Percentiles rank a stretch among this genome's conserved stretches.
These are phyloP conservation scores for Sterna hirundo DNA, from an alignment of 2,113 vertebrate genomes.

Conservation along the genomic window DNA sequence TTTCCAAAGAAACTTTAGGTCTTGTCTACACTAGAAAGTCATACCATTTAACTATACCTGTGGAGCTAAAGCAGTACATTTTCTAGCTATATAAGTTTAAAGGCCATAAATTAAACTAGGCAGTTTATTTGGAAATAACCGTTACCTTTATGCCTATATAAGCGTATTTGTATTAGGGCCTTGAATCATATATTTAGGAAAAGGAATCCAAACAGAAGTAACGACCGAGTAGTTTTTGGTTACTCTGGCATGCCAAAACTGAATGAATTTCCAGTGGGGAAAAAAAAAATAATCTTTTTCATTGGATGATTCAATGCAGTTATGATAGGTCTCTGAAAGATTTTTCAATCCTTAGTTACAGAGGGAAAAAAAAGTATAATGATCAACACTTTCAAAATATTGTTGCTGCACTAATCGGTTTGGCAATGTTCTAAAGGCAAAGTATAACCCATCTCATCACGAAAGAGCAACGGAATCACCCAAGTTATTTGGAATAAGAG, in stretches of 20 bases:
- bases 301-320: neutral
- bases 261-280: neutral
- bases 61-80: neutral
- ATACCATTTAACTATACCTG: conserved; percentile 11
- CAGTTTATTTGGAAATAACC: conserved; percentile 11
- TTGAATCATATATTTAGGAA: neutral
- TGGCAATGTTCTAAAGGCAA: neutral
- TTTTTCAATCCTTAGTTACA: neutral
- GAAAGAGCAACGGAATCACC: neutral
- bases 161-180: neutral
- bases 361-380: neutral
- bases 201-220: neutral
- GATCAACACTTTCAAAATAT: neutral
- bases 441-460: neutral
- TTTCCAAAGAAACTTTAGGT: conserved; percentile 17
- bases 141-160: neutral
- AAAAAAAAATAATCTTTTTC: neutral
- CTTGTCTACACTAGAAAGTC: neutral
- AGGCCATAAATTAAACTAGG: conserved; percentile 22
- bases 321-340: neutral
- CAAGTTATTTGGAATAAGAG: conserved; percentile 31
- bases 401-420: neutral
- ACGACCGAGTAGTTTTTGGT: neutral
- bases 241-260: neutral
- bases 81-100: neutral